phyloP scores from a whole-genome alignment of 1,140 invertebrate genomes.

The Nasonia giraulti region DNA sequence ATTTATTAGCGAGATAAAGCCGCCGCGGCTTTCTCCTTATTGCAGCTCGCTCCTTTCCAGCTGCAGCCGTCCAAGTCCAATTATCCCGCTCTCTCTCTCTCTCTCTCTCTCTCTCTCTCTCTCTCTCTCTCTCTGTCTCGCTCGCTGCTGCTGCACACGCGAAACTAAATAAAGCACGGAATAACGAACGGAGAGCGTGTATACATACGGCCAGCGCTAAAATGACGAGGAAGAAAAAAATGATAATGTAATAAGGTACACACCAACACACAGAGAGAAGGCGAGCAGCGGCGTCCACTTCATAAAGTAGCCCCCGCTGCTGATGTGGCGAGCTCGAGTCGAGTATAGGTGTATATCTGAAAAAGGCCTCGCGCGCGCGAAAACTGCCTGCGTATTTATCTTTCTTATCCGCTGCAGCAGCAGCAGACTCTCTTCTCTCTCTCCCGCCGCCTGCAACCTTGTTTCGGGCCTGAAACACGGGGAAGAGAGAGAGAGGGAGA shows the following conservation, averaged over 20 bases:
- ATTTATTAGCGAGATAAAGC: constrained; percentile 69
- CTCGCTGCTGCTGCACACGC: constrained; percentile 40
- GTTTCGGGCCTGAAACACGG: constrained; percentile 44
- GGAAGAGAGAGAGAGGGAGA: background rate
- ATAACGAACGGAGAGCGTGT: constrained; percentile 54
- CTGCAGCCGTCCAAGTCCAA: constrained; percentile 54
- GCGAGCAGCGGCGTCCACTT: constrained; percentile 61
- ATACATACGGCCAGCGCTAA: constrained; percentile 38
- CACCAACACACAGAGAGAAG: constrained; percentile 32
- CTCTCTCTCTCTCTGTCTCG: too few species aligned
- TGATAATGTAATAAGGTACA: constrained; percentile 71
- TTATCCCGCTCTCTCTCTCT: constrained; percentile 47
- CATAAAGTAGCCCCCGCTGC: constrained; percentile 64
- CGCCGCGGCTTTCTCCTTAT: constrained; percentile 57
- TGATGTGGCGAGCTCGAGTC: constrained; percentile 36
- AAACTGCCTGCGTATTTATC: constrained; percentile 64
- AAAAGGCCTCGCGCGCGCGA: constrained; percentile 5
- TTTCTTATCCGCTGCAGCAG: constrained; percentile 63
- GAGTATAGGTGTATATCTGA: constrained; percentile 7
- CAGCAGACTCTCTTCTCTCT: constrained; percentile 50
- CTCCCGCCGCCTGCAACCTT: constrained; percentile 38
- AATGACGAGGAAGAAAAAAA: constrained; percentile 50
- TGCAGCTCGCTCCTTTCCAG: constrained; percentile 59
- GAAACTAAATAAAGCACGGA: constrained; percentile 60
- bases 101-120: constrained; percentile 14